phyloP scores from a whole-genome alignment of 2,888 invertebrate species.

The Belgica antarctica region DNA sequence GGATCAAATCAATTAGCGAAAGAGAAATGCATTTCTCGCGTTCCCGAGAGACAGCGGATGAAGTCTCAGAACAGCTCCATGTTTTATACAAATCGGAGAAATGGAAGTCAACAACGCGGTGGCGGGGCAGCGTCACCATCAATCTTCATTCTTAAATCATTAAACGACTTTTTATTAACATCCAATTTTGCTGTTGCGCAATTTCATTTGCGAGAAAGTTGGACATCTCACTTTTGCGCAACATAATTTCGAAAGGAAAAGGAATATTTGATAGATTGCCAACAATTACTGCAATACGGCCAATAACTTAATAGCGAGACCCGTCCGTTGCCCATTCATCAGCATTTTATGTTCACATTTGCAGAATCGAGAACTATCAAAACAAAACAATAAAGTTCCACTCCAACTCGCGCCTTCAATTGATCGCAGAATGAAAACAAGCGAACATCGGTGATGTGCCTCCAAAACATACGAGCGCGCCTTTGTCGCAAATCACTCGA shows the following conservation, averaged over 20 bases:
- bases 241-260: not conserved
- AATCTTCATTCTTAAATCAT: constrained; percentile 2
- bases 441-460: not conserved
- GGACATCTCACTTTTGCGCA: not conserved
- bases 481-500: not conserved
- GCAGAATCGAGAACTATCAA: too few relatives aligned
- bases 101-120: not conserved
- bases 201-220: not conserved
- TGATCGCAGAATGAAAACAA: constrained; percentile 12
- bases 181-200: constrained; percentile 21
- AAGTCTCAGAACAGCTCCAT: not conserved
- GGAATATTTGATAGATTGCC: constrained; percentile 1
- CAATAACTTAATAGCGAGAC: not conserved
- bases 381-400: not conserved
- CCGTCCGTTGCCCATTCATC: too few relatives aligned
- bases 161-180: constrained; percentile 10
- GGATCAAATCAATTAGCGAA: constrained; percentile 3
- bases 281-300: not conserved
- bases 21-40: constrained; percentile 30
- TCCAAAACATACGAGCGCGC: not conserved
- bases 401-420: not conserved
- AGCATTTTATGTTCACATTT: too few relatives aligned
- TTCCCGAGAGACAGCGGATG: not conserved
- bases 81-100: not conserved
- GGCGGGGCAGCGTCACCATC: too few relatives aligned